Percentiles rank a stretch among this genome's conserved stretches.
phyloP scores from a whole-genome alignment of 1,140 invertebrate species.

The Augochlora pura region DNA sequence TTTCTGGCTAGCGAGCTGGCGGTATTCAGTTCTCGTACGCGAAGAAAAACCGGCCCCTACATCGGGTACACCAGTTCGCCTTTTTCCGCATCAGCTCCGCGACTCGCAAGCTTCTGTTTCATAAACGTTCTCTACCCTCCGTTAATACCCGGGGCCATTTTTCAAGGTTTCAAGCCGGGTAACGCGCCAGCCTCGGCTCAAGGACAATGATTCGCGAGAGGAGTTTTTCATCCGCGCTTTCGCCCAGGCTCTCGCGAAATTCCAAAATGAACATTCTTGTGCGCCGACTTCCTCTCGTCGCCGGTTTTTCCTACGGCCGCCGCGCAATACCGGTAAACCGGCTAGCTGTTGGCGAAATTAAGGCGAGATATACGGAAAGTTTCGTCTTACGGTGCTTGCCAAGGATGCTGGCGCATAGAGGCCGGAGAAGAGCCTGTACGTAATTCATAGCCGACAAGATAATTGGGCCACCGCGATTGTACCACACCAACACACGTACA shows the following conservation, averaged over 20 bases:
- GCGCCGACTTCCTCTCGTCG: too few species aligned
- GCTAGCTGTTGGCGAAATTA: constrained; percentile 26
- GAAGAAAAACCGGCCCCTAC: neutral
- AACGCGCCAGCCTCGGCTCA: neutral
- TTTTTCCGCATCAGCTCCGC: neutral
- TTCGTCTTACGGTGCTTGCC: constrained; percentile 10
- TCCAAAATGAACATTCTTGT: neutral
- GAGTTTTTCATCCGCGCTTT: neutral
- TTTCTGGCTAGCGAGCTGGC: neutral
- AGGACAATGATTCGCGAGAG: neutral
- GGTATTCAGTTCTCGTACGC: neutral
- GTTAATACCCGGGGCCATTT: constrained; percentile 1
- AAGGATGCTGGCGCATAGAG: constrained; percentile 12
- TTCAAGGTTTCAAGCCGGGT: neutral
- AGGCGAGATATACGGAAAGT: constrained; percentile 45
- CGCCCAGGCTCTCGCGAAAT: neutral
- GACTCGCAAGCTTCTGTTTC: neutral
- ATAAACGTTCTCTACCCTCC: neutral
- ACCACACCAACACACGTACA: neutral
- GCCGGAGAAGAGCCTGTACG: constrained; percentile 31
- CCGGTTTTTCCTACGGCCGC: neutral
- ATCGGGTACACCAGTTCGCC: neutral
- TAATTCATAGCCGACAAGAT: constrained; percentile 68
- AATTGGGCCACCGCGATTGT: constrained; percentile 63
- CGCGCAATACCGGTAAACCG: neutral